phyloP scores from a whole-genome alignment of 1,140 invertebrate genomes.

The Zophobas morio region DNA sequence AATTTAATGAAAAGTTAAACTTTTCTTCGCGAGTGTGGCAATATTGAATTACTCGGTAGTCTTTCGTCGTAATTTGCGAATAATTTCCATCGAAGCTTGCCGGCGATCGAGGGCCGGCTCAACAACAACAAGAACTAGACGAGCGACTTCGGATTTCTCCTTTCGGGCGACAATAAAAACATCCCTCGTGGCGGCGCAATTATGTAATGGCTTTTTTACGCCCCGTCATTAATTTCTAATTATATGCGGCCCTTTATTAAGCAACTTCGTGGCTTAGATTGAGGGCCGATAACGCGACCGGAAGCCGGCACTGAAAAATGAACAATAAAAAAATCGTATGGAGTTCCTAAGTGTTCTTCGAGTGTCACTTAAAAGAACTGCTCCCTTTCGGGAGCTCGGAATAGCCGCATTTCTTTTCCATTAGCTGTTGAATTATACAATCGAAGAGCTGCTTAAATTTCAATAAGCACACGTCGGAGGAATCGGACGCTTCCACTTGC shows the following conservation, averaged over 20 bases:
- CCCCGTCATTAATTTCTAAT: constrained; percentile 23
- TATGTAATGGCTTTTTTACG: constrained; percentile 15
- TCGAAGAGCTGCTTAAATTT: constrained; percentile 44
- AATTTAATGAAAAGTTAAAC: constrained; percentile 41
- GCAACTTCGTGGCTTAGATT: not conserved
- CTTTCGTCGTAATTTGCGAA: constrained; percentile 26
- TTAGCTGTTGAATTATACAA: constrained; percentile 45
- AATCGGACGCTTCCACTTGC: too few relatives aligned
- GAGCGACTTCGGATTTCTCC: too few relatives aligned
- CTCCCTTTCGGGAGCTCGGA: constrained; percentile 26
- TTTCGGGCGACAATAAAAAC: constrained; percentile 4
- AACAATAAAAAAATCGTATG: not conserved
- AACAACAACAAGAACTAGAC: too few relatives aligned
- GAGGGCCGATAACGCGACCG: not conserved
- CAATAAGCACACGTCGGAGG: constrained; percentile 35
- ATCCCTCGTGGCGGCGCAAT: not conserved
- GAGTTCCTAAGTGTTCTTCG: constrained; percentile 50
- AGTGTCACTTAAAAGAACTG: constrained; percentile 50
- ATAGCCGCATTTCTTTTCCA: constrained; percentile 40
- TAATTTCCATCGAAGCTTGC: not conserved
- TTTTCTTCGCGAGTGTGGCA: constrained; percentile 22
- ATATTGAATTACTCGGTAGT: constrained; percentile 21
- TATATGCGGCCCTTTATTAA: not conserved
- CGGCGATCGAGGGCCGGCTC: too few relatives aligned
- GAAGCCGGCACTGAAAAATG: not conserved